Evolutionary conservation across 2,888 invertebrate genomes (phyloP).

Genomic region (Galerucella calmariensis): DNA sequence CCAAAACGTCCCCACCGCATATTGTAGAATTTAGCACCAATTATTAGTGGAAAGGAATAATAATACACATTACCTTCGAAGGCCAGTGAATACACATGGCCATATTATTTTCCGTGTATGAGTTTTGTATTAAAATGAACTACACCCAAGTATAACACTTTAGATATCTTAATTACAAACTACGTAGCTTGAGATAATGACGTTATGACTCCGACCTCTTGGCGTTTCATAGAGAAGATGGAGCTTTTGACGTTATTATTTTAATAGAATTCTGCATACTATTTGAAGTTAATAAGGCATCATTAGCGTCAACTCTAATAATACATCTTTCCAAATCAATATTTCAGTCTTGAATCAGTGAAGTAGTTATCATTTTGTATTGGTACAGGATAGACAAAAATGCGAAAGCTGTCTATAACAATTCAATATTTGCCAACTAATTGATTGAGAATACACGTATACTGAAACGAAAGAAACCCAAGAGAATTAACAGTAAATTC

Average conservation of each 20-base stretch:
- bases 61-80: background rate
- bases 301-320: constrained; percentile 25
- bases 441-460: no score
- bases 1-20: no score
- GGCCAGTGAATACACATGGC: no score
- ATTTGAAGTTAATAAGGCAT: constrained; percentile 28
- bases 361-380: background rate
- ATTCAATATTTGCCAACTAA: no score
- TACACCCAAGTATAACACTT: constrained; percentile 10
- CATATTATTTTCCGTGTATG: no score
- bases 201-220: constrained; percentile 13
- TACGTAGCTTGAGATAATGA: constrained; percentile 28
- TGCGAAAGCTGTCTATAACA: no score
- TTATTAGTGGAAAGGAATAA: background rate
- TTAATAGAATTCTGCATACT: constrained; percentile 30
- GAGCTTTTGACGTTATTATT: constrained; percentile 28
- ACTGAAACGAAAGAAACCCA: no score
- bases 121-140: no score
- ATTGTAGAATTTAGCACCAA: no score
- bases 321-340: constrained; percentile 19
- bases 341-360: background rate
- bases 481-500: no score
- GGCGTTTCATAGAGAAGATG: constrained; percentile 19
- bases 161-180: constrained; percentile 19
- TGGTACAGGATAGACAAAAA: no score